Percentiles rank a stretch among this genome's conserved stretches.
phyloP scores from a whole-genome alignment of 2,888 invertebrate genomes.

The Nezara viridula region DNA sequence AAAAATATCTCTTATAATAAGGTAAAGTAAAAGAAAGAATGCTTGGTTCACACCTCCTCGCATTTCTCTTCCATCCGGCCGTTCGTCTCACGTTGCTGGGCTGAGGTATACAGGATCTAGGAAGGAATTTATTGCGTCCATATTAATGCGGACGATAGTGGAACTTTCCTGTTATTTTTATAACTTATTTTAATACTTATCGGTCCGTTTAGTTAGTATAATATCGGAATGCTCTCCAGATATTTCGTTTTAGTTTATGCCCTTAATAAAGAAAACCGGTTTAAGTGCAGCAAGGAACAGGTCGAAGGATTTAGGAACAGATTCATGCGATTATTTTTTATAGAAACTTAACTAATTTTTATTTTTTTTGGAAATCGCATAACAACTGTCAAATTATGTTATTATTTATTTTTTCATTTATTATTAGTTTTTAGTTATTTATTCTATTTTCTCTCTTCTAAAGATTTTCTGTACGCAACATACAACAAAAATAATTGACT shows the following conservation, averaged over 20 bases:
- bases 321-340: no score
- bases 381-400: no score
- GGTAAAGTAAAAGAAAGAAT: not conserved
- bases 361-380: no score
- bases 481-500: no score
- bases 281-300: not conserved
- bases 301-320: not conserved
- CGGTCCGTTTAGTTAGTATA: not conserved
- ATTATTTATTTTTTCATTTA: no score
- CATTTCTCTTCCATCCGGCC: not conserved
- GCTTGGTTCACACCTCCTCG: not conserved
- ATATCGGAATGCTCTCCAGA: not conserved
- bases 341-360: no score
- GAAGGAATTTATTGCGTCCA: not conserved
- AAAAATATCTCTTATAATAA: not conserved
- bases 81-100: not conserved
- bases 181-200: not conserved
- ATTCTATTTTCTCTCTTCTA: no score
- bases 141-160: not conserved
- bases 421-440: no score
- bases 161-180: not conserved
- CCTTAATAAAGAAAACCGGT: not conserved
- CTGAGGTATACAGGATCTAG: not conserved
- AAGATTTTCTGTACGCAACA: no score
- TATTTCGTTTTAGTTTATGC: not conserved